These are phyloP conservation scores for Sycophila texana DNA, from an alignment of 2,888 invertebrate genomes.

Conservation along the genomic window DNA sequence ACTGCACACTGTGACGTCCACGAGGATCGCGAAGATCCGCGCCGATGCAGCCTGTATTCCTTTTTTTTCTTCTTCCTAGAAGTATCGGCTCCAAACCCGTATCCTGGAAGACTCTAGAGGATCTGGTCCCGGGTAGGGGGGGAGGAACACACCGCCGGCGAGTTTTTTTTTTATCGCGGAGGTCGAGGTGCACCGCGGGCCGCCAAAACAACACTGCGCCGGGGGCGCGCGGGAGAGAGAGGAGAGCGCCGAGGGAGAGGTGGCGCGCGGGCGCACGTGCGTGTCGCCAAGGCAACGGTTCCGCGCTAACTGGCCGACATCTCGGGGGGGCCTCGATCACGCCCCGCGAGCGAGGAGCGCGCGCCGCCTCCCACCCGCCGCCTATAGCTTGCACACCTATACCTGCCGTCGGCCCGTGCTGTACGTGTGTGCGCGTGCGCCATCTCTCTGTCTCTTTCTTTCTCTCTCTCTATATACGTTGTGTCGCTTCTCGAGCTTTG, in stretches of 20 bases:
- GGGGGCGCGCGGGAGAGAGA: conserved; percentile 40
- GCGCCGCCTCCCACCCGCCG: conserved; percentile 54
- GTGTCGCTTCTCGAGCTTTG: too few species aligned
- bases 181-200: not conserved
- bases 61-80: too few species aligned
- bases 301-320: conserved; percentile 73
- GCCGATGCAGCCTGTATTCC: too few species aligned
- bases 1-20: not conserved
- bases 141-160: too few species aligned
- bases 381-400: conserved; percentile 37
- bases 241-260: conserved; percentile 43
- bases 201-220: not conserved
- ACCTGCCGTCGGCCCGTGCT: not conserved
- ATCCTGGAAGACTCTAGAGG: too few species aligned
- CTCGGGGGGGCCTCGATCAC: conserved; percentile 69
- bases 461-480: not conserved
- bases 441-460: not conserved
- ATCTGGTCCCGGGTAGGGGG: too few species aligned
- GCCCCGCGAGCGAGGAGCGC: conserved; percentile 48
- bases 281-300: conserved; percentile 75
- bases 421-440: not conserved
- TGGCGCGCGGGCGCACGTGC: conserved; percentile 56
- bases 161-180: too few species aligned
- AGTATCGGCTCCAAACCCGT: too few species aligned
- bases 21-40: too few species aligned